phyloP scores from a whole-genome alignment of 1,140 invertebrate species.

The Phymastichus coffea region DNA sequence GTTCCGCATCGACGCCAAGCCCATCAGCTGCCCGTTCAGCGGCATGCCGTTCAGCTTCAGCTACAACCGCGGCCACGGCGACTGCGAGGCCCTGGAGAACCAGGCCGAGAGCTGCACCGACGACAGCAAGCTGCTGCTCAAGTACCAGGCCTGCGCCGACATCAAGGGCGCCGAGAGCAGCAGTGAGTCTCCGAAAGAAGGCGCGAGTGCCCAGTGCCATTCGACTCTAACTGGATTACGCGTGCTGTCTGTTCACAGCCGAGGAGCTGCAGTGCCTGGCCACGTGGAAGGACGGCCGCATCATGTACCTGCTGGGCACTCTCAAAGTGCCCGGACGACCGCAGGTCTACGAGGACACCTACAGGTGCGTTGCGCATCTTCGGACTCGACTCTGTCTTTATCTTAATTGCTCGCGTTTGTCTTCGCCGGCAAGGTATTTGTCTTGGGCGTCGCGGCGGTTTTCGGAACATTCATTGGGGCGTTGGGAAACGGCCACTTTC shows the following conservation, averaged over 20 bases:
- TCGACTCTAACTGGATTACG: too few species aligned
- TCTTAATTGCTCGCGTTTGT: too few species aligned
- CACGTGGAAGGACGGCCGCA: slow-evolving; percentile 67
- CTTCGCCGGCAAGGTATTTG: too few species aligned
- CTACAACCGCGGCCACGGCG: slow-evolving; percentile 67
- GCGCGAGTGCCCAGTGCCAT: too few species aligned
- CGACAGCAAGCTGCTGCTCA: slow-evolving; percentile 61
- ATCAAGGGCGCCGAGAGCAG: slow-evolving; percentile 58
- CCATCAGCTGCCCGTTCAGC: slow-evolving; percentile 72
- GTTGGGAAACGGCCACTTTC: too few species aligned
- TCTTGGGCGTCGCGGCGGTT: too few species aligned
- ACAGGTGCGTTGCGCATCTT: slow-evolving; percentile 56
- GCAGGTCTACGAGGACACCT: slow-evolving; percentile 61
- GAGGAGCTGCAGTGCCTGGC: slow-evolving; percentile 68
- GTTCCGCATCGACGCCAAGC: slow-evolving; percentile 68
- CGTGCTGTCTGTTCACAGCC: slow-evolving; percentile 50
- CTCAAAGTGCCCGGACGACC: slow-evolving; percentile 47
- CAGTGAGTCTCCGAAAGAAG: slow-evolving; percentile 53
- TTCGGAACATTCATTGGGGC: too few species aligned
- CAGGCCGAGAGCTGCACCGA: slow-evolving; percentile 67
- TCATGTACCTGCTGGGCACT: slow-evolving; percentile 62
- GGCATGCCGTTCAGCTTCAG: slow-evolving; percentile 78
- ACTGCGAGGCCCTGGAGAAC: slow-evolving; percentile 62
- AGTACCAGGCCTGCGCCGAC: slow-evolving; percentile 69
- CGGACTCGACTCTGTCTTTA: too few species aligned